Evolutionary conservation across 37 sponge, comb jelly and placozoan genomes (phyloP).

Genomic region (Axinella damicornis): DNA sequence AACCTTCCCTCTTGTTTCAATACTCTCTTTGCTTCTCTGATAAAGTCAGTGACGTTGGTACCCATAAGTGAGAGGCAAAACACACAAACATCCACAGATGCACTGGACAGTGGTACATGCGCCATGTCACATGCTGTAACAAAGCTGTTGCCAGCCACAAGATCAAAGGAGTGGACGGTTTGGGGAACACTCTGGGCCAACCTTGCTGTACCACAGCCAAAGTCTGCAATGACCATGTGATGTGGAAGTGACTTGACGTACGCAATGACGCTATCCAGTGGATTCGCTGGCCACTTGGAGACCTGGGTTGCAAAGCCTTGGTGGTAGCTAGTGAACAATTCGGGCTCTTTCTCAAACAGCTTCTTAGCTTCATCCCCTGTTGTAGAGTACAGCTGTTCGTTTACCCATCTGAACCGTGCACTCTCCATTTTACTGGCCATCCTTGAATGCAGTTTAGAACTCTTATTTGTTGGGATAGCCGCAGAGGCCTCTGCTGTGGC

Average conservation of each 20-base stretch:
- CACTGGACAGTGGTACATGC: slow-evolving; percentile 70
- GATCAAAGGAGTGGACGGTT: slow-evolving; percentile 90
- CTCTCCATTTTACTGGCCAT: slow-evolving; percentile 66
- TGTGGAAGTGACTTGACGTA: slow-evolving; percentile 67
- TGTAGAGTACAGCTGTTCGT: slow-evolving; percentile 94
- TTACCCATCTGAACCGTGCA: slow-evolving; percentile 91
- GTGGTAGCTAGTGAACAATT: slow-evolving; percentile 90
- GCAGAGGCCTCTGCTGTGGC: no score
- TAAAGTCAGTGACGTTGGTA: slow-evolving; percentile 88
- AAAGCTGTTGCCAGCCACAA: slow-evolving; percentile 77
- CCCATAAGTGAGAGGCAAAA: slow-evolving; percentile 99
- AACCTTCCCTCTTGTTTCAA: slow-evolving; percentile 71
- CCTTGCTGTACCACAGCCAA: slow-evolving; percentile 96
- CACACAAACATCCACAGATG: slow-evolving; percentile 83
- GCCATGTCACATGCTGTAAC: slow-evolving; percentile 96
- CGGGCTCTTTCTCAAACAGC: slow-evolving; percentile 80
- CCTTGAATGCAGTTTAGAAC: slow-evolving; percentile 26
- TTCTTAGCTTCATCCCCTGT: slow-evolving; percentile 64
- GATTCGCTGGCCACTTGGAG: slow-evolving; percentile 93
- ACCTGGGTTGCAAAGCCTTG: slow-evolving; percentile 86
- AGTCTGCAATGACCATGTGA: slow-evolving; percentile 78
- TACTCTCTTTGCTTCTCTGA: slow-evolving; percentile 88
- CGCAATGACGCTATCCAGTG: slow-evolving; percentile 83
- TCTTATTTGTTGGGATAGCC: not conserved
- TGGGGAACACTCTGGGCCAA: slow-evolving; percentile 79